Percentiles rank a stretch among this genome's conserved stretches.
Evolutionary conservation across 2,113 vertebrate species (phyloP).

Genomic region (Condylura cristata): DNA sequence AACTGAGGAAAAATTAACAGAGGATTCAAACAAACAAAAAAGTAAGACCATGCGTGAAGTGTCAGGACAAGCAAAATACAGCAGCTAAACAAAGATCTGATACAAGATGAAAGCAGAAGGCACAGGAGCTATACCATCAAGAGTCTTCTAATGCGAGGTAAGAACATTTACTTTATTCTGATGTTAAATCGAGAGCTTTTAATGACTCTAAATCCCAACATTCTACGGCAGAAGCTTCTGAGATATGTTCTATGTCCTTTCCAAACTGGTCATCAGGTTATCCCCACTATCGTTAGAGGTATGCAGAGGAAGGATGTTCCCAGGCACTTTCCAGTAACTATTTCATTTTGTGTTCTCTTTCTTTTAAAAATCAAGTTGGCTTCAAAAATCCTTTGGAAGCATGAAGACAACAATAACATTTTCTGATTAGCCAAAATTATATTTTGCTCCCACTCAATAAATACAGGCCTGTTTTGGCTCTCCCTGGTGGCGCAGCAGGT

Average conservation of each 20-base stretch:
- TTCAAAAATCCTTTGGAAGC: not conserved
- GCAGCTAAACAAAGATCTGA: not conserved
- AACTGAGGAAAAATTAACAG: not conserved
- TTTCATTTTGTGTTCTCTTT: not conserved
- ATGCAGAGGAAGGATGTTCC: not conserved
- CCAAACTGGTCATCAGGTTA: not conserved
- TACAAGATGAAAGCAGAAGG: not conserved
- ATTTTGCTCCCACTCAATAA: not conserved
- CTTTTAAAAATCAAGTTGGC: not conserved
- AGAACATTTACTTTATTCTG: not conserved
- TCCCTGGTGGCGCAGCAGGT: too few species aligned
- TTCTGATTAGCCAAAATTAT: not conserved
- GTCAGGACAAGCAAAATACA: not conserved
- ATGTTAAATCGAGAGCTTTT: not conserved
- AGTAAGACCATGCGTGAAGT: not conserved
- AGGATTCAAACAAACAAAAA: not conserved
- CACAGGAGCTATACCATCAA: fast-evolving
- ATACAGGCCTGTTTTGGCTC: not conserved
- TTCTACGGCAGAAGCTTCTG: not conserved
- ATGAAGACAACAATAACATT: conserved; percentile 22
- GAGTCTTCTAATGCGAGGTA: not conserved
- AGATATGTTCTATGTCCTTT: not conserved
- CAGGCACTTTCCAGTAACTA: not conserved
- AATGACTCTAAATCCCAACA: conserved; percentile 15
- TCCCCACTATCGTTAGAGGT: not conserved